These are phyloP conservation scores for Andrena hattorfiana DNA, from an alignment of 2,888 invertebrate genomes.

Conservation along the genomic window DNA sequence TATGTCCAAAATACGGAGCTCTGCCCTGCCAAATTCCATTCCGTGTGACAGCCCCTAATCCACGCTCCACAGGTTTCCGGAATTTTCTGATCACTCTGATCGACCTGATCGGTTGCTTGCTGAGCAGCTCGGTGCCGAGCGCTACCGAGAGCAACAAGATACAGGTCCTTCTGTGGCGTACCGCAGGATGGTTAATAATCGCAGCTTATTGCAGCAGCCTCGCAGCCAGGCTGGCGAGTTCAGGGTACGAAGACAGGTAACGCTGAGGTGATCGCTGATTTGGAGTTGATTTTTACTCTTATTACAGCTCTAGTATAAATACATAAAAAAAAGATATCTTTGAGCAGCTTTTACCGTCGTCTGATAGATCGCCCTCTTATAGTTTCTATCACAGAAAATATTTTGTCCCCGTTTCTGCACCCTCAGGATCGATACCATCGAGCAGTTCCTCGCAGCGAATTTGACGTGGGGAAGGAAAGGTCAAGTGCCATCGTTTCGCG, in stretches of 20 bases:
- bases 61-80: conserved; percentile 72
- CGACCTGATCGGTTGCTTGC: conserved; percentile 76
- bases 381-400: neutral
- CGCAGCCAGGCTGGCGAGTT: conserved; percentile 77
- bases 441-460: conserved; percentile 78
- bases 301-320: too few species aligned
- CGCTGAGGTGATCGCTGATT: neutral
- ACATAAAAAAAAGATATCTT: too few species aligned
- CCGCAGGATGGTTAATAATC: conserved; percentile 78
- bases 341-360: too few species aligned
- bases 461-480: conserved; percentile 78
- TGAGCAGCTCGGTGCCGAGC: conserved; percentile 73
- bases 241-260: conserved; percentile 78
- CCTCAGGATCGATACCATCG: conserved; percentile 76
- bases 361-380: too few species aligned
- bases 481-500: conserved; percentile 70
- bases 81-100: conserved; percentile 71
- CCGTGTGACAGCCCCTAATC: neutral
- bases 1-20: conserved; percentile 36
- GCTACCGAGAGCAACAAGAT: conserved; percentile 67
- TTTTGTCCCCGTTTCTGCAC: neutral
- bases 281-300: neutral
- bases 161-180: conserved; percentile 79
- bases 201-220: conserved; percentile 80
- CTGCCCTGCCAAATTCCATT: neutral